Percentiles rank a stretch among this genome's conserved stretches.
phyloP scores from a whole-genome alignment of 2,888 invertebrate species.

The Drosophila subquinaria region DNA sequence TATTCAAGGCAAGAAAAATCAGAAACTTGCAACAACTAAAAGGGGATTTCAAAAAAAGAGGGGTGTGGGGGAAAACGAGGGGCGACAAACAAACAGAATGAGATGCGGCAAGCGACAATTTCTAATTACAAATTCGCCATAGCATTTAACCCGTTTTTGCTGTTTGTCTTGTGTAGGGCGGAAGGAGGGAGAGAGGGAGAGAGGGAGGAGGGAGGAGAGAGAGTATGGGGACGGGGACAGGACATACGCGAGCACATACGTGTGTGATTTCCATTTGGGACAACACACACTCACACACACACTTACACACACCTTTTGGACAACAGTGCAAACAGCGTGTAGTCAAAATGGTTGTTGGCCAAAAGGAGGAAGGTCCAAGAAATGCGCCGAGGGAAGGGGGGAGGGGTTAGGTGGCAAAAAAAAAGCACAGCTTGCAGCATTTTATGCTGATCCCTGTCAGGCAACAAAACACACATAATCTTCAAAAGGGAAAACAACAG shows the following conservation, averaged over 20 bases:
- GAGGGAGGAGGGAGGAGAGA: not conserved
- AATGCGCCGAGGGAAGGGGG: constrained; percentile 23
- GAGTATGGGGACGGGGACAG: constrained; percentile 13
- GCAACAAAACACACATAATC: constrained; percentile 85
- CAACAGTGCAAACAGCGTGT: constrained; percentile 53
- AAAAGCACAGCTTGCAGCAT: constrained; percentile 85
- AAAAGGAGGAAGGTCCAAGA: constrained; percentile 20
- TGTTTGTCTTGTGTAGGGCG: constrained; percentile 52
- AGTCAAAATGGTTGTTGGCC: constrained; percentile 10
- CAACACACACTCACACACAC: constrained; percentile 27
- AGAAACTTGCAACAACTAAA: constrained; percentile 27
- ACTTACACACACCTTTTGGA: constrained; percentile 48
- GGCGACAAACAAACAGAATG: constrained; percentile 69
- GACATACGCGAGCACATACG: constrained; percentile 51
- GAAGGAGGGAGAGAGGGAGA: not conserved
- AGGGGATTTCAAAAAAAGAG: not conserved
- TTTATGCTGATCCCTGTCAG: constrained; percentile 85
- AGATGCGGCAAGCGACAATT: constrained; percentile 79
- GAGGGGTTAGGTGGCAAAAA: constrained; percentile 39
- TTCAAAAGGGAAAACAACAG: constrained; percentile 84
- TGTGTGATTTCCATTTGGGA: constrained; percentile 59
- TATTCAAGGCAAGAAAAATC: constrained; percentile 54
- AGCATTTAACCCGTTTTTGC: constrained; percentile 80
- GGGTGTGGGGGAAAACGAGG: not conserved
- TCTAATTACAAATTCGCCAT: constrained; percentile 84